Evolutionary conservation across 2,888 invertebrate species (phyloP), one percentile per base, ranked within the genome.

Genomic region (Acanthopleura granulata): DNA sequence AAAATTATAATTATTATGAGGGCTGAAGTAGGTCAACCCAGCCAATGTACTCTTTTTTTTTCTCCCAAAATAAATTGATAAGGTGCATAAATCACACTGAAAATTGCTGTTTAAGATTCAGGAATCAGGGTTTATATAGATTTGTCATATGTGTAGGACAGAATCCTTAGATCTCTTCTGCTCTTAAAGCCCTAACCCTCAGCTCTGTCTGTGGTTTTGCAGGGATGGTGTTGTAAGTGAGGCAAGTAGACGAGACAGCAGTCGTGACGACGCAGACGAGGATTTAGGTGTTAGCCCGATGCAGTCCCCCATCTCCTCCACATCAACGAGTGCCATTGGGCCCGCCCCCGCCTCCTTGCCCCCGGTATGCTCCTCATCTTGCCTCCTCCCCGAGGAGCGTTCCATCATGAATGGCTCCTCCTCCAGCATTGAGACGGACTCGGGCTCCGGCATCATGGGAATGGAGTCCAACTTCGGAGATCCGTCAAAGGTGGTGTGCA

Each of bases 261-360:
- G 66, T 27, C 18, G 25, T 62, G 12, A 22, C 6, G 29, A 66
- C 16, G 66, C 16, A 27, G 66, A 66, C 16, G 66, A 66, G 22
- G 66, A 66, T 6, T 16, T 22, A 27, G 66, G 22, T 16, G 66
- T 66, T 15, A 66, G 66, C 29, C 66, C 66, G 22, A 66, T 66
- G 66, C 66, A 66, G 66, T 66, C 66, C 16, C 66, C 66, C 15
- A 66, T 66, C 66, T 66, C 66, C 22, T 66, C 66, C 22, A 66
- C 66, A 15, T 66, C 66, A 1, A 27, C 25, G 29, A 27, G 25
- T 22, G 66, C 27, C 22, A 22, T 27, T 1, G 27, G 27, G 16
- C 29, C 66, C 25, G 22, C 25, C 9, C 22, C 25, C 14, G 25
- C 22, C 15, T 22, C 66, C 12, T 15, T 27, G 25, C 29, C 16